Evolutionary conservation across 2,888 invertebrate species (phyloP).

Genomic region (Platycheirus rosarum): DNA sequence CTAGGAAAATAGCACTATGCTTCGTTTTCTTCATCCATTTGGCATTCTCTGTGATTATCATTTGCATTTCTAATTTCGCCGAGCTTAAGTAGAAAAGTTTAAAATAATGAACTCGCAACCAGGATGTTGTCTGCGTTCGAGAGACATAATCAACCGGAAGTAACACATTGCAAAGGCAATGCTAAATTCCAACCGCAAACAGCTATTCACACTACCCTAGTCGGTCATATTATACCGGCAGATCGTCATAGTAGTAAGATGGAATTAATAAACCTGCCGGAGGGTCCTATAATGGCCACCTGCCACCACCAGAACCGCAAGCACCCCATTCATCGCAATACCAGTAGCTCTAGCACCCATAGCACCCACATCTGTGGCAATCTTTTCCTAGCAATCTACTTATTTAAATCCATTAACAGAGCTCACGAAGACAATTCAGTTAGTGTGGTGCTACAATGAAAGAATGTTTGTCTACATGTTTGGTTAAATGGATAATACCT

Average conservation of each 20-base stretch:
- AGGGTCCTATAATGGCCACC: conserved; percentile 59
- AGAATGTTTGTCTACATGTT: conserved; percentile 69
- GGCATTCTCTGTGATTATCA: conserved; percentile 51
- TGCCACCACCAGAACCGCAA: conserved; percentile 57
- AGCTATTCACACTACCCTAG: conserved; percentile 43
- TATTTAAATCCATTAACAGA: conserved; percentile 70
- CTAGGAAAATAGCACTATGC: conserved; percentile 8
- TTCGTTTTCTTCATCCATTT: conserved; percentile 38
- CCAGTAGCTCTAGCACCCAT: conserved; percentile 8
- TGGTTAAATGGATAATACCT: conserved; percentile 69
- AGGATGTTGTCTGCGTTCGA: conserved; percentile 50
- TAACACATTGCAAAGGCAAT: conserved; percentile 68
- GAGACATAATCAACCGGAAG: conserved; percentile 65
- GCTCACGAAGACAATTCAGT: conserved; percentile 57
- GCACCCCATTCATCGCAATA: conserved; percentile 45
- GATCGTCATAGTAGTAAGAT: conserved; percentile 38
- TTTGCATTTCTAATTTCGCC: conserved; percentile 69
- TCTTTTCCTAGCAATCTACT: conserved; percentile 58
- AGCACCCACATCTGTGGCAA: conserved; percentile 47
- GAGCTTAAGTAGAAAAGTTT: conserved; percentile 63
- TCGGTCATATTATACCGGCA: conserved; percentile 8
- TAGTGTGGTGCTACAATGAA: conserved; percentile 65
- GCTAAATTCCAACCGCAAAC: conserved; percentile 44
- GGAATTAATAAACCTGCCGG: conserved; percentile 64
- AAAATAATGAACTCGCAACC: conserved; percentile 69